Conservation (phyloP, 92 coral and sea anemone genomes). For the Epizoanthus stellaris region DNA sequence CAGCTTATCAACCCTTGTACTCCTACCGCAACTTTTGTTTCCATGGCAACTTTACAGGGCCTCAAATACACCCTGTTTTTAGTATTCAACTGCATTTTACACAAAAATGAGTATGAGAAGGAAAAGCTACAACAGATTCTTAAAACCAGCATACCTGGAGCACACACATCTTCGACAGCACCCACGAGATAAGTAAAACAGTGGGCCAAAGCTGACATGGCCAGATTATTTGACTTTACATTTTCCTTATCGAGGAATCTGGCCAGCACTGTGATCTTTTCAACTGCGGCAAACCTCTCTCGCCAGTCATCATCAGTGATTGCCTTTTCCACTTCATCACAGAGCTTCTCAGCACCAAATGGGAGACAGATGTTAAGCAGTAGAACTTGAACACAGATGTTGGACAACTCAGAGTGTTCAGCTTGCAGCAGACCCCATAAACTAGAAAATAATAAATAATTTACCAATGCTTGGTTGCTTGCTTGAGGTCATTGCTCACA, state of each 20-base stretch:
- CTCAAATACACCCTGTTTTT: too few species aligned
- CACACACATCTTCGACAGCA: conserved; percentile 97
- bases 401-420: conserved; percentile 91
- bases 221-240: conserved; percentile 83
- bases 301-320: conserved; percentile 94
- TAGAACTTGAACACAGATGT: conserved; percentile 83
- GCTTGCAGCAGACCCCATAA: conserved; percentile 92
- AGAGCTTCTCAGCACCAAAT: conserved; percentile 92
- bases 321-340: conserved; percentile 91
- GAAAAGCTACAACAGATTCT: too few species aligned
- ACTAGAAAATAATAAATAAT: conserved; percentile 39
- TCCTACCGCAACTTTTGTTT: too few species aligned
- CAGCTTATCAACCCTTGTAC: too few species aligned
- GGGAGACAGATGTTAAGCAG: conserved; percentile 96
- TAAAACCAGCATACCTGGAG: conserved; percentile 54
- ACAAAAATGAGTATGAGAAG: too few species aligned
- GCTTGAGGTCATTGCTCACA: too few species aligned
- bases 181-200: conserved; percentile 95
- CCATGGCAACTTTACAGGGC: too few species aligned
- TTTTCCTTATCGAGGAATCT: conserved; percentile 89
- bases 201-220: conserved; percentile 94
- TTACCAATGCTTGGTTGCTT: too few species aligned
- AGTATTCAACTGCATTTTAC: too few species aligned
- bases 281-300: conserved; percentile 88
- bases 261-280: conserved; percentile 88